Evolutionary conservation across 2,888 invertebrate genomes (phyloP).

Genomic region (Folsomia candida): DNA sequence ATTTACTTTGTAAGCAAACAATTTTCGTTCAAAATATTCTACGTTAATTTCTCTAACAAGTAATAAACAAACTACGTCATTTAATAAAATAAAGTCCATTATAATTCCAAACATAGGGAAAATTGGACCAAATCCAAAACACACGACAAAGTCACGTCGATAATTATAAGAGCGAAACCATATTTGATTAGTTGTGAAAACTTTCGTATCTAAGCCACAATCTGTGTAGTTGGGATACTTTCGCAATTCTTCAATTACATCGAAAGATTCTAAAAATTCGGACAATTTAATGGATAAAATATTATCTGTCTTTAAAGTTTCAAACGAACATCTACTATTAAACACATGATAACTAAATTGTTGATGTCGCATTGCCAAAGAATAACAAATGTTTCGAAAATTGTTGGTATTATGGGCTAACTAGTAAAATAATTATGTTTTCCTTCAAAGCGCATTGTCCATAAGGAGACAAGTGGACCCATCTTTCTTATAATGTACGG

Average conservation of each 20-base stretch:
- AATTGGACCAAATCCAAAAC: too few species aligned
- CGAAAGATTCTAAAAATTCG: not conserved
- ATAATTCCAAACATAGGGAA: not conserved
- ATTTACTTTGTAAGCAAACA: not conserved
- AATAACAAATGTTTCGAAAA: too few species aligned
- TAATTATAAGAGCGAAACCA: not conserved
- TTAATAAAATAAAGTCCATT: not conserved
- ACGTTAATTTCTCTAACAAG: not conserved
- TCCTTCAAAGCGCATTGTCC: too few species aligned
- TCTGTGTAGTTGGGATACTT: not conserved
- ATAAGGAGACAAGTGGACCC: too few species aligned
- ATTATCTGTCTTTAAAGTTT: not conserved
- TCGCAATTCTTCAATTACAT: not conserved
- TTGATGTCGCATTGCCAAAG: not conserved
- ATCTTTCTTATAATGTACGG: too few species aligned
- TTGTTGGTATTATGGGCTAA: too few species aligned
- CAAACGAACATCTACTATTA: not conserved
- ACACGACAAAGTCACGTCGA: not conserved
- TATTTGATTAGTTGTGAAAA: not conserved
- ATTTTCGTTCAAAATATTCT: not conserved
- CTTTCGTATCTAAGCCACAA: not conserved
- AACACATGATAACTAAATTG: not conserved
- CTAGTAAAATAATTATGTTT: too few species aligned
- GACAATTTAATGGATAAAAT: not conserved
- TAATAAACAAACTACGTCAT: not conserved